phyloP scores from a whole-genome alignment of 2,888 invertebrate species.

The Rhamnusium bicolor region DNA sequence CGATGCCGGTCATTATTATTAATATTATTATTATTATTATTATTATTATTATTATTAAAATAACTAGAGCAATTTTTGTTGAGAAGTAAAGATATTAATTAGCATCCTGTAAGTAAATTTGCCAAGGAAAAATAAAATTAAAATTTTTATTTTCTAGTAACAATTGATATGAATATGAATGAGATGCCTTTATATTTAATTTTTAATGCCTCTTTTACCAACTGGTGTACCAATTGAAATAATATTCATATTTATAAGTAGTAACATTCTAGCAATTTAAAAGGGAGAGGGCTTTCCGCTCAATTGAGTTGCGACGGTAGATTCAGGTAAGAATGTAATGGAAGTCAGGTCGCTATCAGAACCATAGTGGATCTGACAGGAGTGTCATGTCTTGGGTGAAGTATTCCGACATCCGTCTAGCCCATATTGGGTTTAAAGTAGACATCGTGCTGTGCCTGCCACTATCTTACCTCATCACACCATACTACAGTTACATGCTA shows the following conservation, averaged over 20 bases:
- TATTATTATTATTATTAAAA: no score
- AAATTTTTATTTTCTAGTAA: background rate
- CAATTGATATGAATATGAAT: conserved; percentile 3
- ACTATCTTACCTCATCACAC: conserved; percentile 50
- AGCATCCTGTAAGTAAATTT: no score
- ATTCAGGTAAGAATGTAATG: conserved; percentile 52
- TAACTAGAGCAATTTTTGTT: no score
- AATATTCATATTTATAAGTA: conserved; percentile 30
- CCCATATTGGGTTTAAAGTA: conserved; percentile 46
- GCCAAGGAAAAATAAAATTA: no score
- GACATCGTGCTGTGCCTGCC: conserved; percentile 52
- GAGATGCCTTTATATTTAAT: background rate
- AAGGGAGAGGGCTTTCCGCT: conserved; percentile 49
- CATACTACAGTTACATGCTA: conserved; percentile 40
- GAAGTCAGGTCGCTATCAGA: conserved; percentile 56
- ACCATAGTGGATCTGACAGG: conserved; percentile 55
- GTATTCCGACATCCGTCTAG: conserved; percentile 55
- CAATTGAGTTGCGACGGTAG: conserved; percentile 53
- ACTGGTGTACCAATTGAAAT: conserved; percentile 10
- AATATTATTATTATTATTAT: no score
- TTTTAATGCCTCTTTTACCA: conserved; percentile 23
- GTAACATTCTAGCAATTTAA: conserved; percentile 16
- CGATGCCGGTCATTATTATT: no score
- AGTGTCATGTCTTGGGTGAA: conserved; percentile 61
- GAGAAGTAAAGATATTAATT: no score